A percentile compares a stretch with the other conserved stretches of the same genome.
These are phyloP conservation scores for Ditylenchus weischeri DNA, from an alignment of 2,888 invertebrate species.

Conservation along the genomic window DNA sequence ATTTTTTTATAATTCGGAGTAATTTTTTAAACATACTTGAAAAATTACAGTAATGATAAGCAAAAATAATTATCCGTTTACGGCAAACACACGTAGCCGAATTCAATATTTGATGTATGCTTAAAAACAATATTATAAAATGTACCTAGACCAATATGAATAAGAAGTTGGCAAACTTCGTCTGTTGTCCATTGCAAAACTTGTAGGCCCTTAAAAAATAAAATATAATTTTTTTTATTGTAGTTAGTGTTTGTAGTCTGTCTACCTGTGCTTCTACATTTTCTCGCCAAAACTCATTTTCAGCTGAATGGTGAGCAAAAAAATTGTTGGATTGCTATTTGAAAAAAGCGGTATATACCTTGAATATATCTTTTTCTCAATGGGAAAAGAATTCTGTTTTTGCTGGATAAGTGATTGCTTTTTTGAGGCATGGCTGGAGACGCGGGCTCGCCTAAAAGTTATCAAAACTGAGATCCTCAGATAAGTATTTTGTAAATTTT, in stretches of 20 bases:
- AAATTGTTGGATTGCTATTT: not conserved
- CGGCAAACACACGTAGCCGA: no score
- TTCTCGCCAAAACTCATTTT: conserved; percentile 57
- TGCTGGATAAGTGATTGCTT: conserved; percentile 26
- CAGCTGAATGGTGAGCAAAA: conserved; percentile 34
- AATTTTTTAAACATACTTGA: no score
- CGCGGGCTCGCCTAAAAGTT: conserved; percentile 50
- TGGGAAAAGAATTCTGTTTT: conserved; percentile 51
- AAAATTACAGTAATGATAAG: no score
- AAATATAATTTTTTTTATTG: not conserved
- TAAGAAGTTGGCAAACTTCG: conserved; percentile 56
- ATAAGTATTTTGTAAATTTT: no score
- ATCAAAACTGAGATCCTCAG: no score
- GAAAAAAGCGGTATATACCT: conserved; percentile 13
- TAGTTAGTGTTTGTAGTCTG: not conserved
- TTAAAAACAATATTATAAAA: no score
- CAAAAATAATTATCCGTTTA: no score
- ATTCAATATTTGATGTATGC: no score
- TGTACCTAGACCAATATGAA: conserved; percentile 61
- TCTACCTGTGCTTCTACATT: conserved; percentile 36
- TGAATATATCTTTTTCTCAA: conserved; percentile 44
- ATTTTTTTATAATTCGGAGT: no score
- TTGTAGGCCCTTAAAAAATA: conserved; percentile 42
- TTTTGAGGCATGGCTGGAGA: conserved; percentile 55
- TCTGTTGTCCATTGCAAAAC: conserved; percentile 56